Evolutionary conservation across 2,113 vertebrate species (phyloP).

Genomic region (Macquaria ambigua): DNA sequence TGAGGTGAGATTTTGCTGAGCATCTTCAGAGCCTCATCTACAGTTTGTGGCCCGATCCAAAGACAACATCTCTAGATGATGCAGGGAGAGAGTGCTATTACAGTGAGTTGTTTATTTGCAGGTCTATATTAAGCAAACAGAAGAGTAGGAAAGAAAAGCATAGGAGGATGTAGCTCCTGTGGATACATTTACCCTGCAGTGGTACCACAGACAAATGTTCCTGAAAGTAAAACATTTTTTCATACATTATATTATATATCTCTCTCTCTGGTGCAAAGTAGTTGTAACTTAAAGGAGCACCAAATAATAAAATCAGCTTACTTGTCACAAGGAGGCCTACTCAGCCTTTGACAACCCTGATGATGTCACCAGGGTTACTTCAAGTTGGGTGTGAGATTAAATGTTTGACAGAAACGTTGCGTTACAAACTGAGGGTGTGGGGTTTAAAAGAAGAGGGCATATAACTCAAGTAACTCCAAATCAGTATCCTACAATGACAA

Average conservation of each 20-base stretch:
- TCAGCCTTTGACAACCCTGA: neutral
- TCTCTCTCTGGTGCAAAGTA: neutral
- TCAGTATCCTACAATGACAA: neutral
- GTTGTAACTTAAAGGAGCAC: neutral
- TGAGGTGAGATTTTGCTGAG: conserved; percentile 24
- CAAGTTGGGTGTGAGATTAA: too few species aligned
- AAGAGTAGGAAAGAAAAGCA: neutral
- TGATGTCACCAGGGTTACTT: neutral
- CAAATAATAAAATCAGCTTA: too few species aligned
- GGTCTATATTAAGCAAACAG: neutral
- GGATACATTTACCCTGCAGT: neutral
- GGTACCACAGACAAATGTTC: neutral
- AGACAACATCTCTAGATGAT: neutral
- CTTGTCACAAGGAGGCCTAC: too few species aligned
- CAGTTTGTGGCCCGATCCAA: neutral
- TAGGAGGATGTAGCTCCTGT: neutral
- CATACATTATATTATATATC: too few species aligned
- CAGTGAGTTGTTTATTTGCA: neutral
- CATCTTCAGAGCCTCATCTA: neutral
- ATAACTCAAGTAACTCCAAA: neutral
- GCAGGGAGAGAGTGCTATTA: neutral
- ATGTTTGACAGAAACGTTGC: neutral
- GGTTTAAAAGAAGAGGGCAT: neutral
- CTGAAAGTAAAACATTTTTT: neutral
- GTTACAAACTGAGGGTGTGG: neutral